Conservation (phyloP, 2,113 vertebrate genomes). For the Nerophis ophidion region DNA sequence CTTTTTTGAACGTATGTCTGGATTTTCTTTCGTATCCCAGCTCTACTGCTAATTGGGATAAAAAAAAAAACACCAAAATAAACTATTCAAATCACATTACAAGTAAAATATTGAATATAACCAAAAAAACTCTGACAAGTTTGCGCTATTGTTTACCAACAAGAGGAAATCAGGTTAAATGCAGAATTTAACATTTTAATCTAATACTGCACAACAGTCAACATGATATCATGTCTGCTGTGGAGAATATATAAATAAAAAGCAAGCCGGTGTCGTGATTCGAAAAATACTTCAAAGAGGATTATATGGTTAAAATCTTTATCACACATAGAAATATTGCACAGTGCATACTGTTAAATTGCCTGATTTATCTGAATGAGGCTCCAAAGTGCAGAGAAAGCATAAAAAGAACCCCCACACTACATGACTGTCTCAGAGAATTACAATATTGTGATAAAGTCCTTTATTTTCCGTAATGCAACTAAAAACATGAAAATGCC, state of each 20-base stretch:
- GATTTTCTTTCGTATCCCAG: too few species aligned
- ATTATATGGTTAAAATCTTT: constrained; percentile 40
- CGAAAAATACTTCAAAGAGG: constrained; percentile 17
- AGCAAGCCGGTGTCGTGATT: background rate
- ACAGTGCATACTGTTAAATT: constrained; percentile 24
- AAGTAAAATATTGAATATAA: background rate
- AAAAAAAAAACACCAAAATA: background rate
- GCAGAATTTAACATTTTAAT: background rate
- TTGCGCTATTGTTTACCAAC: background rate
- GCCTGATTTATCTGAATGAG: constrained; percentile 14
- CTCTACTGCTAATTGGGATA: too few species aligned
- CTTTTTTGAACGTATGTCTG: too few species aligned
- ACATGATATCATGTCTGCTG: background rate
- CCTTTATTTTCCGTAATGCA: too few species aligned
- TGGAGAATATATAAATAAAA: background rate
- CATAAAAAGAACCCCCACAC: constrained; percentile 8
- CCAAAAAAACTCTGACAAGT: background rate
- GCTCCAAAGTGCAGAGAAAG: constrained; percentile 28
- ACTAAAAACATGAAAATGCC: too few species aligned
- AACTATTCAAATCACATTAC: background rate
- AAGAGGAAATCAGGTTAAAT: too few species aligned
- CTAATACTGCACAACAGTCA: background rate
- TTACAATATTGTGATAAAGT: too few species aligned
- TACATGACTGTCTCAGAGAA: too few species aligned
- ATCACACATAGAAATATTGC: constrained; percentile 16